These are phyloP conservation scores for Odontesthes bonariensis DNA, from an alignment of 2,113 vertebrate genomes.

Conservation along the genomic window DNA sequence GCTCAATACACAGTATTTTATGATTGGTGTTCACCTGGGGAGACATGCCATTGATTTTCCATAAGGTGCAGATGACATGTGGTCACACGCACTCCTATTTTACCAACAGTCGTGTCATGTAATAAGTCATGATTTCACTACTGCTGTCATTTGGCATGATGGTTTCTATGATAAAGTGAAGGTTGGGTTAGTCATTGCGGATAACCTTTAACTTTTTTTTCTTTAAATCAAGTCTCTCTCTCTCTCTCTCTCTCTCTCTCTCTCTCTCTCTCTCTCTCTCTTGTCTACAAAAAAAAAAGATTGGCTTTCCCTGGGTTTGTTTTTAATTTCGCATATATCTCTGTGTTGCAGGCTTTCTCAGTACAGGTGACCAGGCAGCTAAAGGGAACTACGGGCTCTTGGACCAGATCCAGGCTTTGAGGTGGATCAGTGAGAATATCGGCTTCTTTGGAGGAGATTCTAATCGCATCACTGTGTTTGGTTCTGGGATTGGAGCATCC, in stretches of 20 bases:
- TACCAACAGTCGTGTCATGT: slow-evolving; percentile 62
- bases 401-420: slow-evolving; percentile 98
- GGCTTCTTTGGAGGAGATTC: slow-evolving; percentile 98
- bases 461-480: slow-evolving; percentile 96
- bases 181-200: slow-evolving; percentile 8
- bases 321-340: not conserved
- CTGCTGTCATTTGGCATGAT: slow-evolving; percentile 41
- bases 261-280: not conserved
- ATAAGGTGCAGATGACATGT: slow-evolving; percentile 74
- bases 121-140: slow-evolving; percentile 64
- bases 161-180: slow-evolving; percentile 10
- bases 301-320: not conserved
- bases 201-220: slow-evolving; percentile 28
- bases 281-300: not conserved
- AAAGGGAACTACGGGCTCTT: slow-evolving; percentile 98
- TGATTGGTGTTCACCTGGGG: slow-evolving; percentile 69
- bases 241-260: not conserved
- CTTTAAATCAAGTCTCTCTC: not conserved
- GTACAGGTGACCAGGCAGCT: slow-evolving; percentile 97
- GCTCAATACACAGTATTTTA: slow-evolving; percentile 63
- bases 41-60: slow-evolving; percentile 76
- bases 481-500: slow-evolving; percentile 96
- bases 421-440: slow-evolving; percentile 99
- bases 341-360: slow-evolving; percentile 91
- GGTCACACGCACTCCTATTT: slow-evolving; percentile 68